Conservation (phyloP, 2,797 vertebrate genomes). For the Poeciliopsis infans region DNA sequence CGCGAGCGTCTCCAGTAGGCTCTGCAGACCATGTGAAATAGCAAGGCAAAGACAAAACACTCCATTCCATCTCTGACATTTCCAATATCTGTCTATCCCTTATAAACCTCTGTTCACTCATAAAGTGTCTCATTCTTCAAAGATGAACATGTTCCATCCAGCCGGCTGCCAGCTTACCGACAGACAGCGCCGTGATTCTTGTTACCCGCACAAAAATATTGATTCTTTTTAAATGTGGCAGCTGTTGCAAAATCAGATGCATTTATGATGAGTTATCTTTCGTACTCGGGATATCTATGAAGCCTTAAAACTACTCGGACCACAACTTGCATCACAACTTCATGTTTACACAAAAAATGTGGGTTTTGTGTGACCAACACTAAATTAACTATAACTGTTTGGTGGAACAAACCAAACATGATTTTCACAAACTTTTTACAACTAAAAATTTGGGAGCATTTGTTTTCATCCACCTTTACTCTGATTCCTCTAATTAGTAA, state of each 20-base stretch:
- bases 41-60: conserved; percentile 75
- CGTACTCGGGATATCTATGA: background rate
- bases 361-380: background rate
- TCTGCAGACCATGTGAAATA: conserved; percentile 75
- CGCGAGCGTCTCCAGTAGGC: conserved; percentile 51
- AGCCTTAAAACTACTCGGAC: background rate
- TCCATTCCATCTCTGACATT: conserved; percentile 77
- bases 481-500: background rate
- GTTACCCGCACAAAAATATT: conserved; percentile 47
- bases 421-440: background rate
- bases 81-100: conserved; percentile 78
- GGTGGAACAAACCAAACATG: background rate
- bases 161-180: conserved; percentile 31
- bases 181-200: conserved; percentile 34
- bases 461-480: background rate
- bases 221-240: conserved; percentile 38
- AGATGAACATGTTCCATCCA: conserved; percentile 63
- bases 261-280: background rate
- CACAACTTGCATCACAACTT: background rate
- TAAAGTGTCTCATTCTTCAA: conserved; percentile 68
- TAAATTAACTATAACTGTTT: background rate
- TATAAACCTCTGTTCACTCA: conserved; percentile 70
- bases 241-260: conserved; percentile 5
- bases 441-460: background rate
- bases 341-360: background rate